Base-by-base conservation (phyloP, 2,797 vertebrate species). In the Luscinia luscinia region DNA sequence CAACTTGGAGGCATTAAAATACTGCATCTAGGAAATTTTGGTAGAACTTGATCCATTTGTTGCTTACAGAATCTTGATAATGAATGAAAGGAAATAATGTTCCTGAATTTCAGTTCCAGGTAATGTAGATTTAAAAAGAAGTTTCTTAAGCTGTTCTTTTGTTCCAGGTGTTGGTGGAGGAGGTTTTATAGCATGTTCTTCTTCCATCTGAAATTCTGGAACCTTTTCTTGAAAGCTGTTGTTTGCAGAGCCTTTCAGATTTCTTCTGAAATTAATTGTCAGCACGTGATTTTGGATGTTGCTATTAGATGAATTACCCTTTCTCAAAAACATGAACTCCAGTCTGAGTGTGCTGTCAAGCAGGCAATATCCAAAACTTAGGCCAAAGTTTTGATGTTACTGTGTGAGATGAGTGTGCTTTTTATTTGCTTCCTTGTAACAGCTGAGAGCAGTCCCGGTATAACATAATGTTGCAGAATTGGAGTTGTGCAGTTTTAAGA, bases 1-100 rank as follows among this genome's bases (percentile, higher is more conserved):
- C 64, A 64, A 67, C 61, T 94, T 93, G 72, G 55, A 90, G 72
- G 38, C 64, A 87, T 85, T 93, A 83, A 72, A 80, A 51, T 78
- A 16, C 46, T 61, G 11, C 10, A 12, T 77, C 61, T 80, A 91
- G 64, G 68, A 96, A 92, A 23, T 40, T 49, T 70, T 90, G 57
- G 40, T 92, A 76, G 79, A 94, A 84, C 45, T 82, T 48, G 27
- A 89, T 85, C 32, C 46, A 19, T 87, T 94, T 75, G 34, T 84
- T 94, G 15, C 61, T 92, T 92, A 46, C 18, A 17, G 73, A 61
- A 72, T 94, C 9, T 5, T 36, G 45, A 61, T 87, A 5, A 5
- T 80, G 51, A 57, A 51, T 89, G 64, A 87, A 76, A 90, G 58
- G 38, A 93, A 84, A 34, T 24, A 58, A 34, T 80, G 43, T 61